Percentiles rank a stretch among this genome's conserved stretches.
These are phyloP conservation scores for Nicator chloris DNA, from an alignment of 2,113 vertebrate genomes.

Conservation along the genomic window DNA sequence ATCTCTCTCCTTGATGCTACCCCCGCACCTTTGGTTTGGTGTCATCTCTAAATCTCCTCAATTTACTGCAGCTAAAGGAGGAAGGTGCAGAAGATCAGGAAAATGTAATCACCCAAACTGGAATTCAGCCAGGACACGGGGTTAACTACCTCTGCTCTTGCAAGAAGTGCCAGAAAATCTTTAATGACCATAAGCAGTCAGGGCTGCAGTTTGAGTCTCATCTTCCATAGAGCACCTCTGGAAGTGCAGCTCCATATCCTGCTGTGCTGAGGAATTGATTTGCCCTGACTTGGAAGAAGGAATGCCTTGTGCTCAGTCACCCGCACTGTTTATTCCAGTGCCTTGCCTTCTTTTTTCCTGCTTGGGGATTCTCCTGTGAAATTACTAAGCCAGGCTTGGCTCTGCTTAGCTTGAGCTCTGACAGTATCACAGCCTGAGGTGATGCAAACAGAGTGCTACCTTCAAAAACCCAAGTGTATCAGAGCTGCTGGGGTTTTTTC, in stretches of 20 bases:
- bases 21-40: not conserved
- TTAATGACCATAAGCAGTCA: slow-evolving; percentile 20
- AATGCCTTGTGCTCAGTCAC: not conserved
- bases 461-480: not conserved
- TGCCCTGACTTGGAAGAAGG: not conserved
- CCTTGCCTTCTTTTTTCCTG: not conserved
- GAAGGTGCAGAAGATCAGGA: slow-evolving; percentile 15
- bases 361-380: not conserved
- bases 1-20: not conserved
- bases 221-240: not conserved
- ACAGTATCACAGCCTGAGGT: not conserved
- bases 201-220: not conserved
- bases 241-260: not conserved
- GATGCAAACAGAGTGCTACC: not conserved
- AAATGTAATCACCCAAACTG: slow-evolving; percentile 41
- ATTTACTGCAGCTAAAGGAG: slow-evolving; percentile 37
- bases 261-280: slow-evolving; percentile 14
- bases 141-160: slow-evolving; percentile 21
- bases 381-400: not conserved
- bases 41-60: slow-evolving; percentile 28
- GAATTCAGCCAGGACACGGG: slow-evolving; percentile 38
- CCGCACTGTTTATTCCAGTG: not conserved
- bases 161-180: slow-evolving; percentile 38
- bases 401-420: not conserved
- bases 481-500: not conserved